Percentiles rank a stretch among this genome's conserved stretches.
These are phyloP conservation scores for Chrysina gloriosa DNA, from an alignment of 2,888 invertebrate genomes.

Conservation along the genomic window DNA sequence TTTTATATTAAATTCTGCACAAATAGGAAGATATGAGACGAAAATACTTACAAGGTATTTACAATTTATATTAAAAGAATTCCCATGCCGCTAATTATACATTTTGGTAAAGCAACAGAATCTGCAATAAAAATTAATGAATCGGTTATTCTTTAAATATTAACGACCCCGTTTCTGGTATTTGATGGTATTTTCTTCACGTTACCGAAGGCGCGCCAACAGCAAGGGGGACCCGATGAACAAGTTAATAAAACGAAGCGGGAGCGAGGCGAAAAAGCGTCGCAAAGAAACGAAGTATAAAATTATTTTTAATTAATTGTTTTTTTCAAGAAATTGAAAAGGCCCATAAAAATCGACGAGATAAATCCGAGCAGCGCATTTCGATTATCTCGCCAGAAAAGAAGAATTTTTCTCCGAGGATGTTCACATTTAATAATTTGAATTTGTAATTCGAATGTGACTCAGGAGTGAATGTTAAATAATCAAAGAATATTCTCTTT, in stretches of 20 bases:
- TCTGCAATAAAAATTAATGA: slow-evolving; percentile 45
- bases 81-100: slow-evolving; percentile 11
- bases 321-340: slow-evolving; percentile 14
- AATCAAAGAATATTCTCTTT: background rate
- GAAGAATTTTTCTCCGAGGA: background rate
- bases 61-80: slow-evolving; percentile 1
- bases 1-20: no score
- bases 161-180: slow-evolving; percentile 28
- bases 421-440: slow-evolving; percentile 4
- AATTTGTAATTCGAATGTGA: slow-evolving; percentile 16
- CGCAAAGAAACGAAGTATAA: slow-evolving; percentile 14
- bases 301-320: slow-evolving; percentile 31
- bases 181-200: slow-evolving; percentile 26
- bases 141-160: slow-evolving; percentile 40
- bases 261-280: background rate
- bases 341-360: slow-evolving; percentile 10
- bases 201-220: background rate
- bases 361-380: background rate
- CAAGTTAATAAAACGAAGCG: slow-evolving; percentile 21
- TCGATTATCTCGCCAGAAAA: background rate
- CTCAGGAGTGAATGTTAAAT: slow-evolving; percentile 17
- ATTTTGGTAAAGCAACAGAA: slow-evolving; percentile 21
- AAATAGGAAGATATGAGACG: no score
- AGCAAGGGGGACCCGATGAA: background rate
- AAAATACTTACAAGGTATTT: no score